Evolutionary conservation across 2,888 invertebrate species (phyloP), one percentile per base, ranked within the genome.

Genomic region (Mesoligia furuncula): DNA sequence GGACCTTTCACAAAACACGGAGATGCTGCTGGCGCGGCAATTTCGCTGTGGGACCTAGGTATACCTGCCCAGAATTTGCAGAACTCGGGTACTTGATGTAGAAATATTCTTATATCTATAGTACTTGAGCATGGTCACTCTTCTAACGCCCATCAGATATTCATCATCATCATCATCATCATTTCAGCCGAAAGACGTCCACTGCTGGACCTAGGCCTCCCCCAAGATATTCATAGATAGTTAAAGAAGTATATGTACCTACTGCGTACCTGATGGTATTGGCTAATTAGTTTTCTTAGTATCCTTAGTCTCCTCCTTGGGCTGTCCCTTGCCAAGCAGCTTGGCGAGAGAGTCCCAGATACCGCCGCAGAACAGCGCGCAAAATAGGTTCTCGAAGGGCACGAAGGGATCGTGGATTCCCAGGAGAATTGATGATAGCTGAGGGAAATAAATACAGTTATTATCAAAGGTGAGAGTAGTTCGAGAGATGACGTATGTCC

Each of bases 351-450:
- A 99, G 96, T 99, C 99, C 99, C 99, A 99, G 93, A 99, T 98
- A 75, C 99, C 99, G 62, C 99, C 99, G 95, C 99, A 98, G 97
- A 99, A 99, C 73, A 99, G 96, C 39, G 99, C 99, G 94, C 99
- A 99, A 97, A 99, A 98, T 77, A 99, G 97, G 95, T 99, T 99
- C 97, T 99, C 99, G 93, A 99, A 99, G 24, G 99, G 99, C 91
- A 99, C 98, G 96, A 99, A 99, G 61, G 99, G 99, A 97, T 99
- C 99, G 93, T 99, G 99, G 91, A 99, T 99, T 88, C 99, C 99
- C 90, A 99, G 97, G 78, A 99, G 97, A 91, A 99, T 98, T 15
- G 99, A 99, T 39, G 99, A 99, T 82, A 99, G 95, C 98, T 98
- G 97, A 36, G 83, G 94, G 48, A 75, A 57, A 42, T 20, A 77